Evolutionary conservation across 2,113 vertebrate genomes (phyloP), one percentile per base, ranked within the genome.

Genomic region (Gallinago undulata): DNA sequence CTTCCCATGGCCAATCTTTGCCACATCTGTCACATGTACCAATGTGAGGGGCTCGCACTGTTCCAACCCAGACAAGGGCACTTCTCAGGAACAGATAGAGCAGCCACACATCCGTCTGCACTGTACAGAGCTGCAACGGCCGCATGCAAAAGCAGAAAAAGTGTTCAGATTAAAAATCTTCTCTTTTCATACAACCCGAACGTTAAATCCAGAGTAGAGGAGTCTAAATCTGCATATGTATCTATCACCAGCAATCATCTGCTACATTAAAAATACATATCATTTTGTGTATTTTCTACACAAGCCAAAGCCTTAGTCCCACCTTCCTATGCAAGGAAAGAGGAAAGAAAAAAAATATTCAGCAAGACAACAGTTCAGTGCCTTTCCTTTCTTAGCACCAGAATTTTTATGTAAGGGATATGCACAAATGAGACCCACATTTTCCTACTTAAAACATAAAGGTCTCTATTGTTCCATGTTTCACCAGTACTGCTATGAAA

Each of bases 361-460:
- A 89, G 60, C 27, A 62, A 85, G 25, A 80, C 0, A 9, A 83
- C 47, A 94, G 64, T 78, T 76, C 64, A 86, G 27, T 89, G 85
- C 83, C 31, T 94, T 91, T 93, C 81, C 84, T 93, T 63, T 60
- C 92, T 51, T 78, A 96, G 51, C 8, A 3, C 37, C 88, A 93
- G 83, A 92, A 94, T 81, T 94, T 92, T 95, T 94, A 90, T 92
- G 92, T 75, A 86, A 96, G 64, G 88, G 90, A 89, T 96, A 95
- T 51, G 64, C 68, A 94, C 23, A 92, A 95, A 95, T 75, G 62
- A 90, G 90, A 96, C 72, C 85, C 93, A 86, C 51, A 92, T 96
- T 95, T 96, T 96, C 92, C 88, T 83, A 19, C 86, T 96, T 95
- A 95, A 93, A 95, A 96, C 60, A 96, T 89, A 97, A 95, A 96